These are phyloP conservation scores for Mus pahari DNA, from an alignment of 2,113 vertebrate genomes.

Conservation along the genomic window DNA sequence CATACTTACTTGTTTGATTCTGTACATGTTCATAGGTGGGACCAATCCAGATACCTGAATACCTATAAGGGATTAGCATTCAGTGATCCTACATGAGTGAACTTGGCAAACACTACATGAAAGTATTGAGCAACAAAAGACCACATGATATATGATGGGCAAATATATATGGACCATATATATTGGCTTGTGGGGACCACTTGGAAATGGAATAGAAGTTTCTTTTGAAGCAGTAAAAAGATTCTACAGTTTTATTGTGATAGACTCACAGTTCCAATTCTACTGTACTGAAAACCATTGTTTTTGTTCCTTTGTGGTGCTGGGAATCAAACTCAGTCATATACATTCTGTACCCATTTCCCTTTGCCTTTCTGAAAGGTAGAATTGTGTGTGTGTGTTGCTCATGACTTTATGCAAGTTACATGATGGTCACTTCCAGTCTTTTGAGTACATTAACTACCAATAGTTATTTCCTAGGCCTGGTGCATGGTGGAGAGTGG, in stretches of 20 bases:
- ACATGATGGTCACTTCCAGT: neutral
- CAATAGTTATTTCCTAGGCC: neutral
- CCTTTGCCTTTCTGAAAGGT: neutral
- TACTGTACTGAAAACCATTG: neutral
- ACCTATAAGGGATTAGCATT: neutral
- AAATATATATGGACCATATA: neutral
- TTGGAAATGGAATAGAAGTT: neutral
- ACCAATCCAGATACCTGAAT: neutral
- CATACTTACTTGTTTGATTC: neutral
- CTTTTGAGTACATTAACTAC: constrained; percentile 8
- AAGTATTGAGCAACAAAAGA: constrained; percentile 9
- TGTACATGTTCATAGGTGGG: neutral
- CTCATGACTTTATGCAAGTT: neutral
- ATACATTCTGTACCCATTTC: neutral
- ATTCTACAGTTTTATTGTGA: neutral
- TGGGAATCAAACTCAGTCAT: neutral
- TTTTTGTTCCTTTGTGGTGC: neutral
- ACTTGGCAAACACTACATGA: neutral
- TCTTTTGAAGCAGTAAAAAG: neutral
- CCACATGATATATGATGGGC: neutral
- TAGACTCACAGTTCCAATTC: neutral
- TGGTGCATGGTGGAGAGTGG: neutral
- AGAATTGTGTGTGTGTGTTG: neutral
- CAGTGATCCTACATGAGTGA: neutral
- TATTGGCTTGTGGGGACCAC: neutral